phyloP scores from a whole-genome alignment of 64 coral and sea anemone species.

The Montipora cactus region DNA sequence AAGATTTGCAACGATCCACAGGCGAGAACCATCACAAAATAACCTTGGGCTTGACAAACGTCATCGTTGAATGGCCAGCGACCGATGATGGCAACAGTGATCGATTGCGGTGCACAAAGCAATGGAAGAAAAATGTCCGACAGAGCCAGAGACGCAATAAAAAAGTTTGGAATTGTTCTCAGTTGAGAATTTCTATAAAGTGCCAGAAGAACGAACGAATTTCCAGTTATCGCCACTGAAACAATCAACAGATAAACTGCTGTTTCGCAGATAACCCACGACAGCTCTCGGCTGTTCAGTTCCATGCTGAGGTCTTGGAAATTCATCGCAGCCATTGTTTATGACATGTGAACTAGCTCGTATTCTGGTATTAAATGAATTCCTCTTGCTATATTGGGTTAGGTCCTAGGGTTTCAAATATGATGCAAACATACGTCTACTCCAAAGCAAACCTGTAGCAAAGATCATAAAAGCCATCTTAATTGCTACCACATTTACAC shows the following conservation, averaged over 20 bases:
- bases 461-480: too few species aligned
- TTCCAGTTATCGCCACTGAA: constrained; percentile 27
- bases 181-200: constrained; percentile 47
- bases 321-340: too few species aligned
- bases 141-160: constrained; percentile 43
- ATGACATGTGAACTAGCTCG: too few species aligned
- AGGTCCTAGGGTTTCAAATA: too few species aligned
- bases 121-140: constrained; percentile 53
- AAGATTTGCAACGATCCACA: constrained; percentile 26
- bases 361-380: too few species aligned
- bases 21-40: constrained; percentile 35
- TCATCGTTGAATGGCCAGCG: constrained; percentile 35
- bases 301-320: not conserved
- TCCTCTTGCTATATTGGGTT: too few species aligned
- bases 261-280: not conserved
- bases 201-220: constrained; percentile 23
- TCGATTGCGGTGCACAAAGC: constrained; percentile 17
- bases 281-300: not conserved
- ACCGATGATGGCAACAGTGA: not conserved
- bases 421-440: too few species aligned
- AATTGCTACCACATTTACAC: too few species aligned
- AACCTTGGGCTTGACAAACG: constrained; percentile 50
- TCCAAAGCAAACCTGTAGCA: too few species aligned
- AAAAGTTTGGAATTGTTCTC: constrained; percentile 45
- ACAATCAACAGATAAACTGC: not conserved